A percentile compares a stretch with the other conserved stretches of the same genome.
These are phyloP conservation scores for Athetis lepigone DNA, from an alignment of 2,888 invertebrate genomes.

Conservation along the genomic window DNA sequence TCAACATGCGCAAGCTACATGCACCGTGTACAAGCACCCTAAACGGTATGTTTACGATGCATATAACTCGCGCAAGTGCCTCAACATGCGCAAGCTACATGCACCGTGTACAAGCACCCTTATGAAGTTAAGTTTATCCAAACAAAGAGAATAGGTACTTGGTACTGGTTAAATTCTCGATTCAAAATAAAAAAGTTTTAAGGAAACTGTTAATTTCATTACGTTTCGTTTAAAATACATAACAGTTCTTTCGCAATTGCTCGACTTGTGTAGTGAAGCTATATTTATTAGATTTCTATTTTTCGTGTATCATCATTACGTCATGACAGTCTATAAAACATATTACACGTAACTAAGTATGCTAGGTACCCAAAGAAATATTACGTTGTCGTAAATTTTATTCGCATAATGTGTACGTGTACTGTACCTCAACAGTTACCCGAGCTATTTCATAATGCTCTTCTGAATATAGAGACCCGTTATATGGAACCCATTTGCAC, in stretches of 20 bases:
- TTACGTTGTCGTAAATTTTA: constrained; percentile 44
- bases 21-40: too few relatives aligned
- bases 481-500: constrained; percentile 83
- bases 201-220: neutral
- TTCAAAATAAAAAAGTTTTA: neutral
- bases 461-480: constrained; percentile 78
- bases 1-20: too few relatives aligned
- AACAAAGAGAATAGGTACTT: too few relatives aligned
- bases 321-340: constrained; percentile 28
- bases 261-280: constrained; percentile 21
- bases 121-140: too few relatives aligned
- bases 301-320: constrained; percentile 56
- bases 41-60: too few relatives aligned
- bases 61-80: too few relatives aligned
- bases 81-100: too few relatives aligned
- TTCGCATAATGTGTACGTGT: constrained; percentile 39
- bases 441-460: constrained; percentile 71
- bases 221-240: constrained; percentile 8
- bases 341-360: constrained; percentile 24
- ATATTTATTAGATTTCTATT: constrained; percentile 27
- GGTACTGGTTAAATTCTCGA: too few relatives aligned
- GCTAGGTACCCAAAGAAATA: constrained; percentile 14
- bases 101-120: too few relatives aligned
- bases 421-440: constrained; percentile 66
- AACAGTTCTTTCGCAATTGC: constrained; percentile 20